phyloP scores from a whole-genome alignment of 2,797 vertebrate species.

The Crossoptilon crossoptilon region DNA sequence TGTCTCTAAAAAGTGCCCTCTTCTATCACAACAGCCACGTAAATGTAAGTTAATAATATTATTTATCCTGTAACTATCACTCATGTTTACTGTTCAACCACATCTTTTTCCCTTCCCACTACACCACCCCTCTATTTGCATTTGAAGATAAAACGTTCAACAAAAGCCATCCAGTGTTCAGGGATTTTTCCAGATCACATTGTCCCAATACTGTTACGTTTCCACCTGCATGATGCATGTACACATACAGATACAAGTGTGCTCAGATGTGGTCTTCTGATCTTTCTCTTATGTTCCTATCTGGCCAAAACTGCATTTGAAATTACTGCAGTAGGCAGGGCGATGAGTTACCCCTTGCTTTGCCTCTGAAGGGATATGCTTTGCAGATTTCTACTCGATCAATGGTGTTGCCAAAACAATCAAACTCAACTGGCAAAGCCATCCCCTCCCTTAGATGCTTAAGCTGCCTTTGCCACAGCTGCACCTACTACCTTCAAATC shows the following conservation, averaged over 20 bases:
- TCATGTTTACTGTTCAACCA: constrained; percentile 42
- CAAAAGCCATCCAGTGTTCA: neutral
- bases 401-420: neutral
- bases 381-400: neutral
- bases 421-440: accelerated
- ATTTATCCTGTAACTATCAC: constrained; percentile 61
- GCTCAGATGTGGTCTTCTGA: neutral
- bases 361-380: neutral
- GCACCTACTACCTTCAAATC: neutral
- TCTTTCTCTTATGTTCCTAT: neutral
- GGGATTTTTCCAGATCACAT: neutral
- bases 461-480: neutral
- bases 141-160: constrained; percentile 51
- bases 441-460: accelerated
- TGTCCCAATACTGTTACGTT: neutral
- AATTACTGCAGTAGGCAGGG: neutral
- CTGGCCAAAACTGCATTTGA: neutral
- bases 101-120: neutral
- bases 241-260: accelerated
- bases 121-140: constrained; percentile 33
- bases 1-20: constrained; percentile 49
- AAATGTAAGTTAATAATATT: constrained; percentile 64
- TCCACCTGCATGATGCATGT: accelerated
- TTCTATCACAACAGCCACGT: constrained; percentile 33
- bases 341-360: neutral